These are phyloP conservation scores for Reinhardtius hippoglossoides DNA, from an alignment of 2,113 vertebrate species.

Conservation along the genomic window DNA sequence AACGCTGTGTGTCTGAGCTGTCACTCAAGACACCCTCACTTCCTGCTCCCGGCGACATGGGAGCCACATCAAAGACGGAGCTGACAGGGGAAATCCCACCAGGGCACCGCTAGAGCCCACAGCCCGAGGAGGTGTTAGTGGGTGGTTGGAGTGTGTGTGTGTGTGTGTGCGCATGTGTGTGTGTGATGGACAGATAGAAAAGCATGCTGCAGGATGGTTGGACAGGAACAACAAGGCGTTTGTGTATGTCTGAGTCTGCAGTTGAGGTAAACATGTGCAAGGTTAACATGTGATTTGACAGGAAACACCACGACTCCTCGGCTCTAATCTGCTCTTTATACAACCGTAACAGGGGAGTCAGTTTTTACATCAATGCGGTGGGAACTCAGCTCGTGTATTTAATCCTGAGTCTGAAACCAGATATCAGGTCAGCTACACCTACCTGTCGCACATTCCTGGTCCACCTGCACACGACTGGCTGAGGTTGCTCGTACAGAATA, in stretches of 20 bases:
- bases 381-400: conserved; percentile 58
- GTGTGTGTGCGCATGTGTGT: conserved; percentile 4
- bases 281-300: conserved; percentile 23
- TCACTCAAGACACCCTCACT: conserved; percentile 65
- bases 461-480: conserved; percentile 33
- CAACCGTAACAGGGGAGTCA: conserved; percentile 53
- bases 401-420: conserved; percentile 64
- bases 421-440: conserved; percentile 42
- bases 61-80: conserved; percentile 69
- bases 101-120: conserved; percentile 29
- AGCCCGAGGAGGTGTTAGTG: conserved; percentile 38
- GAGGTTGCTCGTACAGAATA: not conserved
- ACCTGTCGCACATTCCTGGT: conserved; percentile 54
- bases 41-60: conserved; percentile 67
- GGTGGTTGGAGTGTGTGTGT: conserved; percentile 12
- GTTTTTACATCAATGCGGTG: too few relatives aligned
- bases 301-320: conserved; percentile 22
- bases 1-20: conserved; percentile 57
- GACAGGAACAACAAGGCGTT: conserved; percentile 16
- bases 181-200: conserved; percentile 22
- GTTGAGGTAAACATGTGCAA: conserved; percentile 21
- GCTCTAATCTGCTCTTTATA: conserved; percentile 44
- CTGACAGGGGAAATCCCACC: conserved; percentile 65
- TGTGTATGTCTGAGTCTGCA: conserved; percentile 19
- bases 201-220: not conserved